A percentile compares a stretch with the other conserved stretches of the same genome.
phyloP scores from a whole-genome alignment of 2,797 vertebrate species.

The Cryptoprocta ferox region DNA sequence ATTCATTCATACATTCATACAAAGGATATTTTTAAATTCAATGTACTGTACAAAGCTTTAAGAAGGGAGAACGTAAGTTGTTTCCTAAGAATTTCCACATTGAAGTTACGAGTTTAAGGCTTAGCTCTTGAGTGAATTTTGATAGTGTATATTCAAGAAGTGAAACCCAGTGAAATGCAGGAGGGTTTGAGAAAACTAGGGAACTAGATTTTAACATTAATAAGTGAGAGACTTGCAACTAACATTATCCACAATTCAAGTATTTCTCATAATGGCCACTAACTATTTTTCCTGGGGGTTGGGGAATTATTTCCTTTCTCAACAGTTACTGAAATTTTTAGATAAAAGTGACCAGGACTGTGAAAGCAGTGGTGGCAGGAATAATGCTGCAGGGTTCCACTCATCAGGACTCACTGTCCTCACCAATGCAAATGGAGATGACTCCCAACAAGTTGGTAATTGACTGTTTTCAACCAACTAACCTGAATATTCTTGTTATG shows the following conservation, averaged over 20 bases:
- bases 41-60: not conserved
- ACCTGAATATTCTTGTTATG: not conserved
- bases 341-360: conserved; percentile 91
- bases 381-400: conserved; percentile 89
- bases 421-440: conserved; percentile 89
- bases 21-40: not conserved
- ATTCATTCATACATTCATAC: not conserved
- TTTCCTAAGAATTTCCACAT: not conserved
- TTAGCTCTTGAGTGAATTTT: not conserved
- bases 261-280: not conserved
- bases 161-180: not conserved
- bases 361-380: conserved; percentile 90
- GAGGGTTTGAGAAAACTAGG: not conserved
- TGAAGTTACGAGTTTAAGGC: not conserved
- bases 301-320: not conserved
- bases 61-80: not conserved
- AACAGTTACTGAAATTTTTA: conserved; percentile 87
- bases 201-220: not conserved
- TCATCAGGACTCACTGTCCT: conserved; percentile 91
- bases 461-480: not conserved
- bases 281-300: not conserved
- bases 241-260: not conserved
- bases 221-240: not conserved
- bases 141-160: not conserved
- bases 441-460: conserved; percentile 81